A percentile compares a stretch with the other conserved stretches of the same genome.
phyloP scores from a whole-genome alignment of 2,797 vertebrate genomes.

The Sebastes melanostomus region DNA sequence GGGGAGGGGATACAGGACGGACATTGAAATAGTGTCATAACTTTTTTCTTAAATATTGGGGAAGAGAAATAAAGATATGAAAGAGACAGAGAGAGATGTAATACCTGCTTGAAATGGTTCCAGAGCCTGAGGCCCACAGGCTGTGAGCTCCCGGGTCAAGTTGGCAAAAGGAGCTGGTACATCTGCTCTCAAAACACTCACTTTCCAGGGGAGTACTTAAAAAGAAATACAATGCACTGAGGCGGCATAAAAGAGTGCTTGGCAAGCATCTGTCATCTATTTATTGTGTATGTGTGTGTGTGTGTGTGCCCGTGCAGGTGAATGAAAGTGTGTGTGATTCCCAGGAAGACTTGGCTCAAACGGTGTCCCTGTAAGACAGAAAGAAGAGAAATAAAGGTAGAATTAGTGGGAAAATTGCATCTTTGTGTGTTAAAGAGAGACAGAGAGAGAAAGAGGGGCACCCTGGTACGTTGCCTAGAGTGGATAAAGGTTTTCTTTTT shows the following conservation, averaged over 20 bases:
- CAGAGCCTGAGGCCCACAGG: conserved; percentile 33
- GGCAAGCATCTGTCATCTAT: conserved; percentile 60
- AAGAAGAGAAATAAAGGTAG: conserved; percentile 20
- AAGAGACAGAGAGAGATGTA: conserved; percentile 16
- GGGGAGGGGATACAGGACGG: not conserved
- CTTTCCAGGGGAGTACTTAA: conserved; percentile 48
- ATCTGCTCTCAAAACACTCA: conserved; percentile 52
- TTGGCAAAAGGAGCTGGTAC: conserved; percentile 55
- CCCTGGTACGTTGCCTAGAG: not conserved
- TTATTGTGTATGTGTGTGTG: conserved; percentile 24
- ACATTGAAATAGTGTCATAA: conserved; percentile 19
- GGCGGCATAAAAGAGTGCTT: conserved; percentile 64
- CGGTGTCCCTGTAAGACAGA: conserved; percentile 74
- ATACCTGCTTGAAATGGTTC: conserved; percentile 52
- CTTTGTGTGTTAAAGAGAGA: not conserved
- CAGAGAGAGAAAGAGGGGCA: not conserved
- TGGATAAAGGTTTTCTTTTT: conserved; percentile 27
- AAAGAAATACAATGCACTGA: conserved; percentile 69
- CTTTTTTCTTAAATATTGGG: not conserved
- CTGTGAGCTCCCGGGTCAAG: conserved; percentile 51
- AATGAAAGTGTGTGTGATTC: conserved; percentile 19
- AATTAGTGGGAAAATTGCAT: conserved; percentile 18
- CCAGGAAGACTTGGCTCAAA: conserved; percentile 64
- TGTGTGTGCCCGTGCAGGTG: not conserved
- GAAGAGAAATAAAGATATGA: conserved; percentile 28